Evolutionary conservation across 2,113 vertebrate species (phyloP).

Genomic region (Promerops cafer): DNA sequence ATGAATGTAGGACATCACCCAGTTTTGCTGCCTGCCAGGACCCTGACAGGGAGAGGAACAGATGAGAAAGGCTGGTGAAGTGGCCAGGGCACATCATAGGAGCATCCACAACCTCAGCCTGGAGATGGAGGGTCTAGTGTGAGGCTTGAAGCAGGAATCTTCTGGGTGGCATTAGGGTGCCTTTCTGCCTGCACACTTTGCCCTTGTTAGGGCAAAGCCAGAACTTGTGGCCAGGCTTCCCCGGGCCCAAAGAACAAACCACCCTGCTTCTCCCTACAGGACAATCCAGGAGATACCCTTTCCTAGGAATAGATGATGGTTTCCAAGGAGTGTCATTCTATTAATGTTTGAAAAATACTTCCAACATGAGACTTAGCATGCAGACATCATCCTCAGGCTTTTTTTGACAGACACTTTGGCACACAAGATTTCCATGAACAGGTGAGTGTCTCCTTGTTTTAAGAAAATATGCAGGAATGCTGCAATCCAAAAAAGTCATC

Average conservation of each 20-base stretch:
- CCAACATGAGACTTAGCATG: accelerated
- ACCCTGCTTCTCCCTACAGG: neutral
- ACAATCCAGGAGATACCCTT: neutral
- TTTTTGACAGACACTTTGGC: neutral
- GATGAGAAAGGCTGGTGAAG: neutral
- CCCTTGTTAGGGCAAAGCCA: neutral
- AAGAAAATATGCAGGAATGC: neutral
- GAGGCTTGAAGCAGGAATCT: neutral
- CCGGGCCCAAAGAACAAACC: neutral
- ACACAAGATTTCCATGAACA: neutral
- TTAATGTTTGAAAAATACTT: neutral
- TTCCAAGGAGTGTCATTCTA: neutral
- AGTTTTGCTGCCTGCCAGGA: neutral
- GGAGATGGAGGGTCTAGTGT: neutral
- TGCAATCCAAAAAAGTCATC: neutral
- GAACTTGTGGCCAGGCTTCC: neutral
- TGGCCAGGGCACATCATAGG: neutral
- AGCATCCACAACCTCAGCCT: neutral
- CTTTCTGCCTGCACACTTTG: neutral
- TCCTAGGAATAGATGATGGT: neutral
- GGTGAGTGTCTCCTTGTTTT: neutral
- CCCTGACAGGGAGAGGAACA: neutral
- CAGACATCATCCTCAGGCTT: neutral
- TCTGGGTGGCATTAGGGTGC: neutral
- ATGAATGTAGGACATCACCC: neutral